These are phyloP conservation scores for Ceryle rudis DNA, from an alignment of 2,797 vertebrate genomes.

Conservation along the genomic window DNA sequence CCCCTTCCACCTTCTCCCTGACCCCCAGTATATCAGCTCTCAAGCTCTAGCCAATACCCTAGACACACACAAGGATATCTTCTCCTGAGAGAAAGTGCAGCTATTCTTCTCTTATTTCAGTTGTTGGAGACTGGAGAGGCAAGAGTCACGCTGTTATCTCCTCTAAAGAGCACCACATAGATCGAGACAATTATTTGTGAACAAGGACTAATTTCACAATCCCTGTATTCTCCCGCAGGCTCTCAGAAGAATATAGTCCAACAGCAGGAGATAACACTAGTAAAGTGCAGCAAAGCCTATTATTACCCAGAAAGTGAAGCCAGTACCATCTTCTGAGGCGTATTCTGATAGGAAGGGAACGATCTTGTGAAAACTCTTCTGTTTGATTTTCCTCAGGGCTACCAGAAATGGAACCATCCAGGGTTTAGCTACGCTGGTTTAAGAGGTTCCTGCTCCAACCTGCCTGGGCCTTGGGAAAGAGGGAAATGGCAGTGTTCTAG, in stretches of 20 bases:
- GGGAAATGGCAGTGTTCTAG: not conserved
- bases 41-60: not conserved
- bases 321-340: not conserved
- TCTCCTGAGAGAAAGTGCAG: not conserved
- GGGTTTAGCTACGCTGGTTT: not conserved
- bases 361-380: not conserved
- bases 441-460: not conserved
- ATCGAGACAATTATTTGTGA: not conserved
- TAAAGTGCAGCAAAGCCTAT: not conserved
- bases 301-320: not conserved
- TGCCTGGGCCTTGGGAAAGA: not conserved
- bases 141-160: not conserved
- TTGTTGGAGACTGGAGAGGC: not conserved
- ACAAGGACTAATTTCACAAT: not conserved
- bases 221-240: not conserved
- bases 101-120: not conserved
- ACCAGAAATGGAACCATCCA: slow-evolving; percentile 1
- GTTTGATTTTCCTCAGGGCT: slow-evolving; percentile 15
- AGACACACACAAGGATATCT: not conserved
- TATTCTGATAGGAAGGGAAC: not conserved
- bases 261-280: not conserved
- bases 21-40: not conserved
- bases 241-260: not conserved
- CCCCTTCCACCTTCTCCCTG: not conserved
- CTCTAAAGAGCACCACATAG: not conserved